These are phyloP conservation scores for Monoplex corrugatus DNA, from an alignment of 2,888 invertebrate genomes.

Conservation along the genomic window DNA sequence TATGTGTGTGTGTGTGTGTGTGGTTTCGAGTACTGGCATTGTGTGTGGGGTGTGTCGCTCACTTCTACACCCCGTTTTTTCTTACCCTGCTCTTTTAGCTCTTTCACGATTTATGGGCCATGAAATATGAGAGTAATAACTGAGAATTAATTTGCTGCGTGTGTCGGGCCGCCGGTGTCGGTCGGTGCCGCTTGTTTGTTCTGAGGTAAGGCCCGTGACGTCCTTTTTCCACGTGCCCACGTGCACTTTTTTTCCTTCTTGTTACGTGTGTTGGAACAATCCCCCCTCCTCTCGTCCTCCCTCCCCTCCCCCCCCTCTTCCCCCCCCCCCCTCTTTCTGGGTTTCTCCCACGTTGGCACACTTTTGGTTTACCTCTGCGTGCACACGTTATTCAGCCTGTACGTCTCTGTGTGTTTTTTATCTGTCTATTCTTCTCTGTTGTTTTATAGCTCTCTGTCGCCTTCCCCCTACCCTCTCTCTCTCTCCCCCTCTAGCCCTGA, in stretches of 20 bases:
- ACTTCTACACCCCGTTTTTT: neutral
- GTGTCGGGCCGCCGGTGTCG: constrained; percentile 5
- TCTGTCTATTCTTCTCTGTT: neutral
- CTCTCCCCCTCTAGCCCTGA: neutral
- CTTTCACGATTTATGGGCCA: constrained; percentile 49
- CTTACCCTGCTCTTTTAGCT: neutral
- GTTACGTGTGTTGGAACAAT: no score
- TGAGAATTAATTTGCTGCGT: constrained; percentile 51
- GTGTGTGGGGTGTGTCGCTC: no score
- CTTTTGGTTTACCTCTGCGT: no score
- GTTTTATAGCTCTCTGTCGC: neutral
- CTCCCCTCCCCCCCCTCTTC: neutral
- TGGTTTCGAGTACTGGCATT: no score
- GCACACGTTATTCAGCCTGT: no score
- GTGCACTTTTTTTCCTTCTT: neutral
- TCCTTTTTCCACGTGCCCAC: neutral
- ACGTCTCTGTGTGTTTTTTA: neutral
- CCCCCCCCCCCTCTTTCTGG: neutral
- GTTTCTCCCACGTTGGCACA: no score
- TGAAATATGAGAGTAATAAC: constrained; percentile 55
- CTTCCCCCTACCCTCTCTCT: neutral
- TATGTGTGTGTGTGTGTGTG: no score
- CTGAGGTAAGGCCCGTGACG: constrained; percentile 32
- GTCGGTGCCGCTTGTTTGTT: constrained; percentile 45
- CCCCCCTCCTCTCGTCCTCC: neutral